Evolutionary conservation across 2,888 invertebrate genomes (phyloP), one percentile per base, ranked within the genome.

Genomic region (Nezara viridula): DNA sequence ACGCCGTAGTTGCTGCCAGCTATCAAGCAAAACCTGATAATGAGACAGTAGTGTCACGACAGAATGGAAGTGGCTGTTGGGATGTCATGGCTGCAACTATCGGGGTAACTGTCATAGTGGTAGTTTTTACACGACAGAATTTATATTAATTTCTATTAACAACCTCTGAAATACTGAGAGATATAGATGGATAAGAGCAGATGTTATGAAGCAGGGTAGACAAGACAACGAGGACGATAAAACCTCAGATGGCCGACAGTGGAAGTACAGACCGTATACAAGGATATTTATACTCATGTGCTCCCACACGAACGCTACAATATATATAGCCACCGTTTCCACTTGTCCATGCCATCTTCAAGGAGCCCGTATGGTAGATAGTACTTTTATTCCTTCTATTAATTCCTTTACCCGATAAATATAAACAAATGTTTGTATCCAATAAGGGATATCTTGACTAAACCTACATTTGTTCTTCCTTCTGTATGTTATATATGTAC

Each of bases 261-360:
- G 16, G 66, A 73, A 9, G 60, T 27, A 60, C 60, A 32, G 16
- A 21, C 32, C 66, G 6, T 73, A 73, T 21, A 37, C 6, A 73
- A 19, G 19, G 66, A 37, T 73, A 73, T 73, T 73, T 73, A 73
- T 73, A 73, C 19, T 37, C 32, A 0, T 0, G 19, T 21, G 66
- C 66, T 73, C 66, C 66, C 66, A 73, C 66, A 73, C 66, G 32
- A 27, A 27, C 19, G 32, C 32, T 60, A 27, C 60, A 19, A 37
- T 37, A 73, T 66, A 37, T 73, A 73, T 73, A 73, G 66, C 66
- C 66, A 21, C 66, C 37, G 37, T 37, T 37, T 73, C 66, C 32
- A 73, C 66, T 73, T 37, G 66, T 73, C 32, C 37, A 1, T 19
- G 66, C 32, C 19, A 73, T 27, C 66, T 73, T 37, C 32, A 73